Evolutionary conservation across 2,113 vertebrate genomes (phyloP), one percentile per base, ranked within the genome.

Genomic region (Sander vitreus): DNA sequence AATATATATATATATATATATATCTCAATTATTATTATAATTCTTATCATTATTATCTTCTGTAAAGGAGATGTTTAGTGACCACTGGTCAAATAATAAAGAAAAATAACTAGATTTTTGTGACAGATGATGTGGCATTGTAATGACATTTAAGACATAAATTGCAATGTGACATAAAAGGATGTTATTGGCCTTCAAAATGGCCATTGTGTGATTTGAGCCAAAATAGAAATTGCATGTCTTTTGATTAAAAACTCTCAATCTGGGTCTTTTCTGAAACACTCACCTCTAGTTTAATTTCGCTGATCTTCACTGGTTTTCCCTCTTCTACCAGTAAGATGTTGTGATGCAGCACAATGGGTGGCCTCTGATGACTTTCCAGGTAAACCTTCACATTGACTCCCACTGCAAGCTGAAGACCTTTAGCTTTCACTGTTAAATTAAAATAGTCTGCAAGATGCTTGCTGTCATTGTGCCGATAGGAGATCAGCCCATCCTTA

Each of bases 321-420:
- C 96, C 96, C 91, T 99, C 97, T 85, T 99, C 97, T 62, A 97
- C 97, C 69, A 96, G 86, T 55, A 98, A 88, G 50, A 1, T 88
- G 71, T 92, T 94, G 77, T 90, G 95, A 73, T 94, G 95, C 82
- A 96, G 85, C 76, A 96, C 30, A 0, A 90, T 93, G 33, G 94
- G 95, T 2, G 91, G 95, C 75, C 90, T 92, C 50, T 95, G 96
- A 59, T 97, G 96, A 83, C 95, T 95, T 87, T 98, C 96, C 73
- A 96, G 94, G 85, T 94, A 97, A 23, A 98, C 79, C 13, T 83
- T 95, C 39, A 98, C 83, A 51, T 88, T 90, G 50, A 98, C 54
- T 62, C 69, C 92, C 67, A 84, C 93, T 47, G 94, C 73, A 63
- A 96, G 54, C 8, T 30, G 78, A 33, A 91, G 23, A 27, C 86